Base-by-base conservation (phyloP, 1,140 invertebrate species). In the Copidosoma floridanum region DNA sequence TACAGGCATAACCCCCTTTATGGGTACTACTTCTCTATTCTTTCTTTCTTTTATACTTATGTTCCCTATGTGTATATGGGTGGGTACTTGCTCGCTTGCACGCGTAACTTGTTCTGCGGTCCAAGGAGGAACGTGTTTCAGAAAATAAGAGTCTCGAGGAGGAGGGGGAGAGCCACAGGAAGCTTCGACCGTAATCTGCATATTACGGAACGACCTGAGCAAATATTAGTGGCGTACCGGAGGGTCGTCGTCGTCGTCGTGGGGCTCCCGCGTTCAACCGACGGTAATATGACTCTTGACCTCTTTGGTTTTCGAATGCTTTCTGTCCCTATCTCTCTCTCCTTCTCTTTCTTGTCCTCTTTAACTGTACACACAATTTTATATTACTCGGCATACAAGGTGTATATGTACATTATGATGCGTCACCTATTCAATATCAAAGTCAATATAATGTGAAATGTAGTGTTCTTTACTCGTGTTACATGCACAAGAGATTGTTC, bases 241-340 rank as follows among this genome's bases (percentile, higher is more conserved):
- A 48, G 44, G 44, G n/a, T 40, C 32, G 38, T 16, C 4, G 12
- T 6, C 53, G 2, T 14, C 41, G 21, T 10, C n/a, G n/a, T 50
- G n/a, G 20, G 3, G 40, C 48, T 59, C 53, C 48, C 48, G 29
- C 21, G 57, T 47, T 60, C 53, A 46, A 38, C 40, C 48, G 18
- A 53, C 5, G 44, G 37, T 51, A 51, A 56, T 62, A 38, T 7
- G 46, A 57, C 53, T 35, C 53, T 57, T 62, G 53, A 57, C 53
- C 60, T 52, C 38, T 38, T 56, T 43, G 47, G 14, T 37, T 55
- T 38, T 47, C 21, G 43, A 18, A 46, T 52, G 41, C 21, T 32
- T 40, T 16, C 32, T 23, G 37, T 52, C 50, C 23, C 23, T 43
- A 38, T 7, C 18, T 40, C 23, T 16, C n/a, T n/a, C n/a, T n/a